These are phyloP conservation scores for Thaumetopoea pityocampa DNA, from an alignment of 1,140 invertebrate genomes.

Conservation along the genomic window DNA sequence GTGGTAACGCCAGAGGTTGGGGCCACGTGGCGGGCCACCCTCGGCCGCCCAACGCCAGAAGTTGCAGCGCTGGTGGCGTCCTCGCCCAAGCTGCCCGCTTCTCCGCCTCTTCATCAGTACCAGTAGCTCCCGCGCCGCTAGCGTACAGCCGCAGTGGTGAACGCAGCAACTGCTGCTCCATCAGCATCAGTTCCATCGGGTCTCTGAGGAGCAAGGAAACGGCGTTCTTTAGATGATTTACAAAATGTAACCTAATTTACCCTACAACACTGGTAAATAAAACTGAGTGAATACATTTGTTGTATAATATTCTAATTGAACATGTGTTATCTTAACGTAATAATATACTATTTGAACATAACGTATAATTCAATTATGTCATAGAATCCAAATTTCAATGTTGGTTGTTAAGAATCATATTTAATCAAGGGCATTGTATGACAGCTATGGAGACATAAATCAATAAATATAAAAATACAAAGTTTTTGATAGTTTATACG, in stretches of 20 bases:
- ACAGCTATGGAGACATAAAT: too few species aligned
- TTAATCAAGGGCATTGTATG: too few species aligned
- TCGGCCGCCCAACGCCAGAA: slow-evolving; percentile 59
- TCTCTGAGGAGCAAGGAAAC: slow-evolving; percentile 59
- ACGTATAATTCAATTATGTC: too few species aligned
- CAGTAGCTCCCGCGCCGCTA: slow-evolving; percentile 26
- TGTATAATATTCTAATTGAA: too few species aligned
- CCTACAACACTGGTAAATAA: too few species aligned
- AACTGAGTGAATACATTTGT: too few species aligned
- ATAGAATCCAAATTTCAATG: not conserved
- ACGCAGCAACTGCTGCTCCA: slow-evolving; percentile 71
- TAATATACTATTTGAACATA: too few species aligned
- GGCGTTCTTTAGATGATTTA: not conserved
- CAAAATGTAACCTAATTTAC: too few species aligned
- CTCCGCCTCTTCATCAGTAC: slow-evolving; percentile 59
- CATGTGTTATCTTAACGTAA: too few species aligned
- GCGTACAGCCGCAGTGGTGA: slow-evolving; percentile 69
- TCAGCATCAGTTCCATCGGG: slow-evolving; percentile 74
- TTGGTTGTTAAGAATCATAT: too few species aligned
- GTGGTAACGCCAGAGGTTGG: slow-evolving; percentile 52
- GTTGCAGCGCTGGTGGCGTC: slow-evolving; percentile 58
- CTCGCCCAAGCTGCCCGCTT: slow-evolving; percentile 67
- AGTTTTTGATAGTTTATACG: too few species aligned
- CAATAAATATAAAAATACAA: too few species aligned
- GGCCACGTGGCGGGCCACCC: slow-evolving; percentile 61